These are phyloP conservation scores for Himalopsyche kuldschensis DNA, from an alignment of 2,888 invertebrate genomes.

Conservation along the genomic window DNA sequence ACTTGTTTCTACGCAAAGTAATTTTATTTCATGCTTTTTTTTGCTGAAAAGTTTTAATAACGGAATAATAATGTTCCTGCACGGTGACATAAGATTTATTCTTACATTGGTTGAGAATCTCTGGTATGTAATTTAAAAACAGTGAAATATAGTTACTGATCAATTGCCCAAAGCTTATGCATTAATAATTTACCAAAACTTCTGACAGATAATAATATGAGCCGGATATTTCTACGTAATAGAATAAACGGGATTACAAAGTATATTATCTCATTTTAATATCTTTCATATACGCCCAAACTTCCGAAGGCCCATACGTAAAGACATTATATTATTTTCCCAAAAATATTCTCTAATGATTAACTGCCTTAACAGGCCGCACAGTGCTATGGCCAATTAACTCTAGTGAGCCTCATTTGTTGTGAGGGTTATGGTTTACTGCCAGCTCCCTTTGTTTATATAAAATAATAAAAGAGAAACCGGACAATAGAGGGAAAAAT, in stretches of 20 bases:
- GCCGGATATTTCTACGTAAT: not conserved
- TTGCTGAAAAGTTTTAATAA: too few relatives aligned
- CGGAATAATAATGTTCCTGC: too few relatives aligned
- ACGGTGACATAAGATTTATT: too few relatives aligned
- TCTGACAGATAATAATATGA: too few relatives aligned
- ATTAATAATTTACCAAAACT: too few relatives aligned
- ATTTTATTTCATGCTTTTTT: too few relatives aligned
- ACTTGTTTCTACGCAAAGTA: too few relatives aligned
- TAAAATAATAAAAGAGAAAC: not conserved
- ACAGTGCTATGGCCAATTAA: not conserved
- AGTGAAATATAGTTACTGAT: too few relatives aligned
- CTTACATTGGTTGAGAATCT: too few relatives aligned
- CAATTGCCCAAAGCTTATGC: too few relatives aligned
- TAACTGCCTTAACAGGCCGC: not conserved
- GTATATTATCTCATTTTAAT: not conserved
- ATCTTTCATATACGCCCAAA: not conserved
- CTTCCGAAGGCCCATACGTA: not conserved
- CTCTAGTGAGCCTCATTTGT: not conserved
- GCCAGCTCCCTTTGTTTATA: not conserved
- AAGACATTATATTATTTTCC: not conserved
- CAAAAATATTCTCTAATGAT: not conserved
- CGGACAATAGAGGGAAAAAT: not conserved
- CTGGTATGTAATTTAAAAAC: too few relatives aligned
- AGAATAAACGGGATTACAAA: not conserved
- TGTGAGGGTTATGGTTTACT: not conserved